Conservation (phyloP, 2,113 vertebrate species). For the Xiphophorus couchianus region DNA sequence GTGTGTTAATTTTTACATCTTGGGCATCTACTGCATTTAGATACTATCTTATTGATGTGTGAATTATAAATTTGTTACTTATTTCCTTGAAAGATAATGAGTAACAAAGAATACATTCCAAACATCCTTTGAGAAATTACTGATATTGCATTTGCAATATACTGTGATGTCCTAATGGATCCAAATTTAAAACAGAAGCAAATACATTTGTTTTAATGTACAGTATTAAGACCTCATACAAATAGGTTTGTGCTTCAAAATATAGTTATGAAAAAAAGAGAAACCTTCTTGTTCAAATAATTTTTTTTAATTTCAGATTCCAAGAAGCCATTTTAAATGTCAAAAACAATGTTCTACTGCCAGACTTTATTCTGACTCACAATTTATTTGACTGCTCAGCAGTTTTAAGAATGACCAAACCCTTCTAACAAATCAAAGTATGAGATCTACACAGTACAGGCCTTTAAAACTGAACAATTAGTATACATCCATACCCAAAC, state of each 20-base stretch:
- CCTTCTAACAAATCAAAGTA: constrained; percentile 35
- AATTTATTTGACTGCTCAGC: constrained; percentile 31
- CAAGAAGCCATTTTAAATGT: constrained; percentile 16
- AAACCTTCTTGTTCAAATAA: constrained; percentile 2
- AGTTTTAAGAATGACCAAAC: constrained; percentile 30
- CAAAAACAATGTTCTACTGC: constrained; percentile 7
- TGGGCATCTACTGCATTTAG: background rate
- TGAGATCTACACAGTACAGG: constrained; percentile 17
- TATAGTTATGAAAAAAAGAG: background rate
- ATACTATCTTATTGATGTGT: background rate
- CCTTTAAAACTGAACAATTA: constrained; percentile 5
- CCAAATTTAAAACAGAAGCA: no score
- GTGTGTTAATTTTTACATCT: background rate
- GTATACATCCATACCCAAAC: background rate
- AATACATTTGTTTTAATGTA: no score
- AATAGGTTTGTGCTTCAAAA: background rate
- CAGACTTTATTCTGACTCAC: constrained; percentile 13
- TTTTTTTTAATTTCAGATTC: constrained; percentile 36
- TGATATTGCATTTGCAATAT: no score
- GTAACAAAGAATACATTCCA: no score
- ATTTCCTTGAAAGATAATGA: no score
- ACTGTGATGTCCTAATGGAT: no score
- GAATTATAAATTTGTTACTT: background rate
- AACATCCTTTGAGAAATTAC: no score
- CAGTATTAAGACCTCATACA: no score